These are phyloP conservation scores for Ormyrus pomaceus DNA, from an alignment of 2,888 invertebrate species.

Conservation along the genomic window DNA sequence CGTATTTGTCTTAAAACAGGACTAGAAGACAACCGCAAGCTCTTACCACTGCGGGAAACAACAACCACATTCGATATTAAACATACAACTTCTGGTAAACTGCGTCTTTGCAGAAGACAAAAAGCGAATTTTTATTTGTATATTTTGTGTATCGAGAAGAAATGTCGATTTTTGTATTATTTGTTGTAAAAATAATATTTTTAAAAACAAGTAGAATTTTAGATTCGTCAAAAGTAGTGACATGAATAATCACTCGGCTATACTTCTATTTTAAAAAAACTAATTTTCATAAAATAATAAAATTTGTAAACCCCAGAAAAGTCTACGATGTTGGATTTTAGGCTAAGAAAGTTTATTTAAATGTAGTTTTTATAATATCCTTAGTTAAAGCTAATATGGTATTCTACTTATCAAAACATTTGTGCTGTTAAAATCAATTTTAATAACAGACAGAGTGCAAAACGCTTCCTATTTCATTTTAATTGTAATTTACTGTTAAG, in stretches of 20 bases:
- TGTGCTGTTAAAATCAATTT: constrained; percentile 21
- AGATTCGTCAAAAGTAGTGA: constrained; percentile 11
- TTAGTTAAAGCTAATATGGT: not conserved
- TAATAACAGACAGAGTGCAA: constrained; percentile 43
- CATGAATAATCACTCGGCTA: constrained; percentile 16
- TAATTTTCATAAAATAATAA: constrained; percentile 21
- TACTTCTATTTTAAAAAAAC: constrained; percentile 8
- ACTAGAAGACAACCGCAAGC: constrained; percentile 72
- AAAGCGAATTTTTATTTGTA: constrained; percentile 49
- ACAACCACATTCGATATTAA: constrained; percentile 75
- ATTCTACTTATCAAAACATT: constrained; percentile 27
- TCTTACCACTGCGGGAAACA: constrained; percentile 69
- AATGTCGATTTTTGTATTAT: constrained; percentile 39
- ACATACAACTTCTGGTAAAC: constrained; percentile 32
- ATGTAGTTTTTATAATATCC: constrained; percentile 20
- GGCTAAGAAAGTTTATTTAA: constrained; percentile 13
- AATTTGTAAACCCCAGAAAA: constrained; percentile 22
- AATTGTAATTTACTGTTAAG: not conserved
- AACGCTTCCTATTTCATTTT: constrained; percentile 31
- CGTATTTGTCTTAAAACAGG: constrained; percentile 69
- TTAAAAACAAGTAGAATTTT: constrained; percentile 28
- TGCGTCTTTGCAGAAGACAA: constrained; percentile 36
- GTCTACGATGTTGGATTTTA: constrained; percentile 22
- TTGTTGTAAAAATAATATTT: constrained; percentile 38
- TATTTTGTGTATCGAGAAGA: constrained; percentile 12